Conservation (phyloP, 2,888 invertebrate genomes). For the Dryadula phaetusa region DNA sequence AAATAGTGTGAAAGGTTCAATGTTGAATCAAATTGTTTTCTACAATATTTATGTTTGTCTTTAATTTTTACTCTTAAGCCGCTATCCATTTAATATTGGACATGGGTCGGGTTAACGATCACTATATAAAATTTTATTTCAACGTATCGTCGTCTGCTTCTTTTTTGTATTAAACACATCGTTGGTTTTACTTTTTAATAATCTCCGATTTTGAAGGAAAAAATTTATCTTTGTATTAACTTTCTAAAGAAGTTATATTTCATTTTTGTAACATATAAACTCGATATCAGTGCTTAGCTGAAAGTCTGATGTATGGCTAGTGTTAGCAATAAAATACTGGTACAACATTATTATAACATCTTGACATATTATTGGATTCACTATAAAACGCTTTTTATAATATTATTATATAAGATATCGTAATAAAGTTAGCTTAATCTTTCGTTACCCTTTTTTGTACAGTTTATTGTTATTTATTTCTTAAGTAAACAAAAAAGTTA, state of each 20-base stretch:
- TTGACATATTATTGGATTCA: too few species aligned
- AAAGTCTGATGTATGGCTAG: too few species aligned
- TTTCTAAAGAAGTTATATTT: slow-evolving; percentile 23
- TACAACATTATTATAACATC: too few species aligned
- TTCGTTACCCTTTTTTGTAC: too few species aligned
- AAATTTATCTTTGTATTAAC: slow-evolving; percentile 45
- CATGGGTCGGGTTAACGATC: slow-evolving; percentile 79
- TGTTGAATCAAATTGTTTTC: slow-evolving; percentile 72
- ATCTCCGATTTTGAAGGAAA: slow-evolving; percentile 57
- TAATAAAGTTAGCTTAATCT: too few species aligned
- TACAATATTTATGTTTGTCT: slow-evolving; percentile 80
- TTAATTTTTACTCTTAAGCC: slow-evolving; percentile 80
- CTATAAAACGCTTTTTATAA: too few species aligned
- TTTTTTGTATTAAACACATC: slow-evolving; percentile 75
- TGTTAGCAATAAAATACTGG: too few species aligned
- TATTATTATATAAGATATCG: too few species aligned
- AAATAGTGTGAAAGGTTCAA: slow-evolving; percentile 56
- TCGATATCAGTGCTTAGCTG: too few species aligned
- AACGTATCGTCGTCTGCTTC: slow-evolving; percentile 68
- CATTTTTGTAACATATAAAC: neutral
- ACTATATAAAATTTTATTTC: slow-evolving; percentile 82
- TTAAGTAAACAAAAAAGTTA: too few species aligned
- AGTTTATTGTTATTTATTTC: too few species aligned
- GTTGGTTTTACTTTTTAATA: slow-evolving; percentile 77
- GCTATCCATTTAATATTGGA: slow-evolving; percentile 80